These are phyloP conservation scores for Gobionotothen gibberifrons DNA, from an alignment of 2,797 vertebrate genomes.

Conservation along the genomic window DNA sequence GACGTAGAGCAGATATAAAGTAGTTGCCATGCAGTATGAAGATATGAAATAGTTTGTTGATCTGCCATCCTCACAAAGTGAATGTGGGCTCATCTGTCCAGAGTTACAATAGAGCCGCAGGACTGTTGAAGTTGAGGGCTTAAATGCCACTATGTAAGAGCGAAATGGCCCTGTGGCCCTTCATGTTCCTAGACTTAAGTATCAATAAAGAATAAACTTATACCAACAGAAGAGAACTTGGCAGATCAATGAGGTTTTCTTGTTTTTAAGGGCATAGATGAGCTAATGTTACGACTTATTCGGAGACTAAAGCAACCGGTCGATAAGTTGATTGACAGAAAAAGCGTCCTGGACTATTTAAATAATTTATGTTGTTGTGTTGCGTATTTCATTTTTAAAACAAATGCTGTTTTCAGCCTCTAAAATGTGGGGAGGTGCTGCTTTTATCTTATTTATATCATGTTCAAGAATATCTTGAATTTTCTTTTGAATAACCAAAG, in stretches of 20 bases:
- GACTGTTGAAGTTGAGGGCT: neutral
- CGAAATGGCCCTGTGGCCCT: slow-evolving; percentile 3
- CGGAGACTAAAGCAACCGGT: no score
- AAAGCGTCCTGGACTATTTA: no score
- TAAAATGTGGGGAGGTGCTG: no score
- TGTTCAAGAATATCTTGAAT: no score
- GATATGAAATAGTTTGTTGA: slow-evolving; percentile 1
- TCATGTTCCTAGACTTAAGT: slow-evolving; percentile 9
- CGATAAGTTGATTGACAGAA: no score
- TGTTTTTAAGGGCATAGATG: neutral
- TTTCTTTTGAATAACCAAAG: no score
- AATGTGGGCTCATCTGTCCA: neutral
- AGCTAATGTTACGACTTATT: neutral
- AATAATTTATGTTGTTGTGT: no score
- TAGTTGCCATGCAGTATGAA: neutral
- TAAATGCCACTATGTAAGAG: slow-evolving; percentile 21
- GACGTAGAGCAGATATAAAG: neutral
- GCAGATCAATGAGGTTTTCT: neutral
- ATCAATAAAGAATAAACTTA: neutral
- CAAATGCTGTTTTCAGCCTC: no score
- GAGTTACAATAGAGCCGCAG: slow-evolving; percentile 3
- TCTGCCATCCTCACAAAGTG: neutral
- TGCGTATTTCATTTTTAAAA: no score
- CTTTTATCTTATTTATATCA: no score
- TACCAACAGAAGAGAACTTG: neutral